Evolutionary conservation across 2,888 invertebrate genomes (phyloP), one percentile per base, ranked within the genome.

Genomic region (Lithophane leautieri): DNA sequence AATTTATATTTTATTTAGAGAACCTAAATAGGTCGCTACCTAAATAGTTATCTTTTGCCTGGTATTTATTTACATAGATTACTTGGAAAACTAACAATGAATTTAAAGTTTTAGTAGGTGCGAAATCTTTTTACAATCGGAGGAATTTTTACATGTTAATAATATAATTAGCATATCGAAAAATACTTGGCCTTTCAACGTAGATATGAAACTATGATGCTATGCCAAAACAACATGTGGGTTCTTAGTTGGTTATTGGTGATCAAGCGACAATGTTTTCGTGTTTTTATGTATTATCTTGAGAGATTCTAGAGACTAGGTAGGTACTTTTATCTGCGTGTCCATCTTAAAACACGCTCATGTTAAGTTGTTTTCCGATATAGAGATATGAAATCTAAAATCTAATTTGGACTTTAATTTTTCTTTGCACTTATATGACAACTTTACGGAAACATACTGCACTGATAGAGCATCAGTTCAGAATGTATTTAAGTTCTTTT

Each of bases 391-490:
- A 16, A 60, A 83, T 70, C 71, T 70, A 50, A 56, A 56, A 84
- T 81, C 34, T 34, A 34, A 34, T 34, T 34, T 34, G 34, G 4
- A 34, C 34, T 34, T 34, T 4, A 34, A 34, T 34, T 34, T 34
- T 34, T 72, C 28, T 76, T 68, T 81, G 71, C 70, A 84, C 78
- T 68, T 74, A 67, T 77, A 74, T 47, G 28, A 63, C 65, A 67
- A 70, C 44, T 67, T 72, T 72, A 70, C n/a, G 69, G 56, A 81
- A 70, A 73, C 25, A 73, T 52, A 63, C 22, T 50, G 71, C 44
- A 63, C n/a, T 50, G 71, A 71, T 84, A 77, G 54, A 61, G 0
- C 0, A 68, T 52, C 19, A 42, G 54, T 40, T 58, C 44, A 69
- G 68, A 76, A 62, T 69, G 19, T 42, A 42, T 68, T 67, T n/a